phyloP scores from a whole-genome alignment of 2,888 invertebrate genomes.

The Campopleginae sp. region DNA sequence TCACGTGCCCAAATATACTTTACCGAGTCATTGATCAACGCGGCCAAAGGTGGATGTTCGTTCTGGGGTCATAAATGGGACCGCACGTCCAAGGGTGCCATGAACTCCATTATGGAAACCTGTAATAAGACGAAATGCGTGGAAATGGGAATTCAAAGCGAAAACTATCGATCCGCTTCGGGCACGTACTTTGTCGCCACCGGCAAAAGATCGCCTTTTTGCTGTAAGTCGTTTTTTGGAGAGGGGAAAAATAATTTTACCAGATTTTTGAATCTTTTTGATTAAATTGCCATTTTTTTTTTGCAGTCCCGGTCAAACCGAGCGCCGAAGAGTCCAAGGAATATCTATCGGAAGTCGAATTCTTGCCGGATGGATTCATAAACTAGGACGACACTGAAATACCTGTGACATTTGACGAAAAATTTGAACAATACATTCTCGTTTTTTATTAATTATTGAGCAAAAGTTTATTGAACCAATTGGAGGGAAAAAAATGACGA shows the following conservation, averaged over 20 bases:
- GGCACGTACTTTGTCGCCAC: constrained; percentile 86
- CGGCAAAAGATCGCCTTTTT: constrained; percentile 85
- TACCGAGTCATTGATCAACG: constrained; percentile 85
- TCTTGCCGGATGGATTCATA: neutral
- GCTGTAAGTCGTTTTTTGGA: constrained; percentile 79
- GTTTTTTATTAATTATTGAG: neutral
- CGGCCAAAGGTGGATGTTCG: constrained; percentile 84
- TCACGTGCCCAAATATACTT: constrained; percentile 87
- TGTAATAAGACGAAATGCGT: constrained; percentile 84
- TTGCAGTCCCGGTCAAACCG: constrained; percentile 6
- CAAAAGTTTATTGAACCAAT: neutral
- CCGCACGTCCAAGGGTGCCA: constrained; percentile 84
- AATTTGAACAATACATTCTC: neutral
- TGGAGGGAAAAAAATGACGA: neutral
- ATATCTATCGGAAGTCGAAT: constrained; percentile 1
- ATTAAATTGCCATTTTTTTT: neutral
- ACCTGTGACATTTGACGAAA: neutral
- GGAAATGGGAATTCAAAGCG: constrained; percentile 86
- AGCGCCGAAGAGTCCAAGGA: constrained; percentile 5
- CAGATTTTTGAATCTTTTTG: neutral
- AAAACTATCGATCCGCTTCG: constrained; percentile 79
- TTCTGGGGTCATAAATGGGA: constrained; percentile 86
- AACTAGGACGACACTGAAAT: neutral
- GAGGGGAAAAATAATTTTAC: neutral
- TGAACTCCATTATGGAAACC: constrained; percentile 81